Evolutionary conservation across 2,888 invertebrate genomes (phyloP), one percentile per base, ranked within the genome.

Genomic region (Drosophila rubida): DNA sequence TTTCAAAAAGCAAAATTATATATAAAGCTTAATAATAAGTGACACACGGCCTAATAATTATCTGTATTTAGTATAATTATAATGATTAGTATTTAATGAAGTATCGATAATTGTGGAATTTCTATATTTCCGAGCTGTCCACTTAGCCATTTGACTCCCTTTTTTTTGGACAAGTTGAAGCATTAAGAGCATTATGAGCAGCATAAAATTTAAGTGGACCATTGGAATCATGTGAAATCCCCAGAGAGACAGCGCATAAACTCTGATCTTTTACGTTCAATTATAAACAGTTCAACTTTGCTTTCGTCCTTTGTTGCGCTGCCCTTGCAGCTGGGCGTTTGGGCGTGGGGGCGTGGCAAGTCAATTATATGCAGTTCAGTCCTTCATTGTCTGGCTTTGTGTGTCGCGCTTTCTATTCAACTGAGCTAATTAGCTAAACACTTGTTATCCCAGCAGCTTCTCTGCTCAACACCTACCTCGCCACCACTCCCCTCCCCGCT

Each of bases 351-450:
- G 81, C 71, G 81, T 80, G 71, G 44, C 71, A 59, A 16, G 67
- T 65, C 85, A 78, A 82, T 87, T 82, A 84, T 64, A 63, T 87
- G 72, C 80, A 81, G 81, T 53, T 65, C 42, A 58, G 46, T 50
- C n/a, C n/a, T 48, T 67, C 63, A 49, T 57, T 62, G 42, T 54
- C 48, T 37, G 42, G 48, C 25, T 41, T 46, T 54, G 13, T 49
- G 55, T 53, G 54, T 68, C 64, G 70, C 64, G 58, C 63, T 57
- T 57, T 19, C 19, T 50, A 61, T 76, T 59, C 60, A 69, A 60
- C 69, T 63, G 66, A 48, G 64, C 67, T 87, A 81, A 82, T 82
- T 82, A 87, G 78, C 63, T 54, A 80, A 78, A 72, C 81, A 75
- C 71, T 87, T 84, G 75, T 75, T 79, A 65, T 51, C 23, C 57